A percentile compares a stretch with the other conserved stretches of the same genome.
Evolutionary conservation across 1,140 invertebrate genomes (phyloP).

Genomic region (Copidosoma floridanum): DNA sequence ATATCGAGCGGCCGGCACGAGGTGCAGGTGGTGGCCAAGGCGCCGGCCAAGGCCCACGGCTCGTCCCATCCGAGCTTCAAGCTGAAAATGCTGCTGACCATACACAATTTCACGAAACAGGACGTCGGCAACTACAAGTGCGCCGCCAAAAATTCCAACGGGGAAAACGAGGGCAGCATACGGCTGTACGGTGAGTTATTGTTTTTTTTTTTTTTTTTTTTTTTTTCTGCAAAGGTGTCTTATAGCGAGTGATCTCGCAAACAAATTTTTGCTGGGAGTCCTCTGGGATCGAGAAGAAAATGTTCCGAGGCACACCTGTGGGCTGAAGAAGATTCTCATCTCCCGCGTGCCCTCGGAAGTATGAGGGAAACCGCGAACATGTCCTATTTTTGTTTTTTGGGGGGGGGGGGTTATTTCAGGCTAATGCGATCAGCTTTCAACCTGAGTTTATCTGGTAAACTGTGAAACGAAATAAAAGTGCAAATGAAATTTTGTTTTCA

Average conservation of each 20-base stretch:
- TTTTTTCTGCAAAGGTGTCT: too few species aligned
- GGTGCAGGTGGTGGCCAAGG: constrained; percentile 60
- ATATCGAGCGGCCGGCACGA: constrained; percentile 78
- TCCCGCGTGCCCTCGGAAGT: too few species aligned
- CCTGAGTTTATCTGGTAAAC: too few species aligned
- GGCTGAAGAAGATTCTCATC: too few species aligned
- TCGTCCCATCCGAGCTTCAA: constrained; percentile 63
- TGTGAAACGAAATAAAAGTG: too few species aligned
- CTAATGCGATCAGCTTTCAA: too few species aligned
- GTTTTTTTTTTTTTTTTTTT: background rate
- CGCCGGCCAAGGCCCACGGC: background rate
- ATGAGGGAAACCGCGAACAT: too few species aligned
- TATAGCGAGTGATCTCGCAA: too few species aligned
- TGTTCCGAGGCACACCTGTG: background rate
- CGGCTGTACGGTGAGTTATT: constrained; percentile 78
- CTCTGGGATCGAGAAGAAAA: background rate
- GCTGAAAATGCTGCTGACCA: constrained; percentile 78
- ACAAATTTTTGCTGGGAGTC: too few species aligned
- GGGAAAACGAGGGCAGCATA: constrained; percentile 85
- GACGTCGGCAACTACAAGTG: constrained; percentile 87
- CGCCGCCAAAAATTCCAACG: constrained; percentile 87
- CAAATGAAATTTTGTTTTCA: too few species aligned
- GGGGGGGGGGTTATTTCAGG: too few species aligned
- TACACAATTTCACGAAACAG: constrained; percentile 72
- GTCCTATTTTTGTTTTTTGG: too few species aligned